Conservation (phyloP, 2,113 vertebrate genomes). For the Trichechus manatus region DNA sequence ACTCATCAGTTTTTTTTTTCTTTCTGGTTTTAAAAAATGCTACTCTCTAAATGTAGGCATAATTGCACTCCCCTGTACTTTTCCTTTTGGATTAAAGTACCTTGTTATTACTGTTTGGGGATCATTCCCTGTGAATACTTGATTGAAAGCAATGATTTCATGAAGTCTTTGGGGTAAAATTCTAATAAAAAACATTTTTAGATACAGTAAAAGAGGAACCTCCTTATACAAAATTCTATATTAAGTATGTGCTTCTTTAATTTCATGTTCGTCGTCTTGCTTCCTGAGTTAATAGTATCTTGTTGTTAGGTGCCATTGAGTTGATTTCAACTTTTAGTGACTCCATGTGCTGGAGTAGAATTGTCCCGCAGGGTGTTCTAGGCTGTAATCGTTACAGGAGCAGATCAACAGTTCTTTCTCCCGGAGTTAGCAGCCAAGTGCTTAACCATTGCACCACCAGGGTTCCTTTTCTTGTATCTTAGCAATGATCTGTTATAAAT, state of each 20-base stretch:
- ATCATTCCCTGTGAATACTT: background rate
- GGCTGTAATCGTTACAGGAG: too few species aligned
- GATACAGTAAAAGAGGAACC: background rate
- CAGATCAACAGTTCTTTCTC: too few species aligned
- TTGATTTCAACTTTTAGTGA: too few species aligned
- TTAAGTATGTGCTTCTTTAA: background rate
- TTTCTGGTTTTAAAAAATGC: background rate
- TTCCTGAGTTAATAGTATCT: background rate
- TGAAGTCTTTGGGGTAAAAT: constrained; percentile 47
- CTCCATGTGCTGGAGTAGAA: too few species aligned
- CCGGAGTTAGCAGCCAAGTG: too few species aligned
- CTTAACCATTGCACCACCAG: too few species aligned
- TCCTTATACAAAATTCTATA: background rate
- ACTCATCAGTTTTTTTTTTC: background rate
- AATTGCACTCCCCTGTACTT: background rate
- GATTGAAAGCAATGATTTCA: constrained; percentile 55
- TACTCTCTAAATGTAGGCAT: background rate
- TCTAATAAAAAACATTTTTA: background rate
- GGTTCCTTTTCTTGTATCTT: background rate
- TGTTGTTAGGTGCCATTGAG: too few species aligned
- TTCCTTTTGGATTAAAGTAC: background rate
- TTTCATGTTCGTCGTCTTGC: background rate
- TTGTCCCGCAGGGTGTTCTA: too few species aligned
- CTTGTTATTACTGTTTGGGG: background rate
- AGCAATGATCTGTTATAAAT: background rate